Evolutionary conservation across 2,797 vertebrate genomes (phyloP), one percentile per base, ranked within the genome.

Genomic region (Mormyrus hasselquistii): DNA sequence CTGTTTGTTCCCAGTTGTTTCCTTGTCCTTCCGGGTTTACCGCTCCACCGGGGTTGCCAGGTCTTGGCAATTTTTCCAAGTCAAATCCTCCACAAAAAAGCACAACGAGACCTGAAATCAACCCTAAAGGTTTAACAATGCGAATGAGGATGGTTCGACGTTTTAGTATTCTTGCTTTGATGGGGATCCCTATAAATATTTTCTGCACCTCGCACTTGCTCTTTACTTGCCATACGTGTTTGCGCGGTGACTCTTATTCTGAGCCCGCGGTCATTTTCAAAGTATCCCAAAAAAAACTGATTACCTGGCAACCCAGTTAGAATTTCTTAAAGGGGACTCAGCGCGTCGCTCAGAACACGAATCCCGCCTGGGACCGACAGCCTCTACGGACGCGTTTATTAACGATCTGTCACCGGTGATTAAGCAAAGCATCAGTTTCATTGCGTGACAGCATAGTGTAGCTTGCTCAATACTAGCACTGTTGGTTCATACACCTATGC

Each of bases 21-120:
- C 83, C 59, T 86, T 91, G 86, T 89, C 76, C 91, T 93, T 93
- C 92, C 92, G 92, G 92, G 90, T 92, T 90, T 55, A 38, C 22
- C 34, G 5, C 53, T 49, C 19, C 62, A n/a, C 19, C 73, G 19
- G 16, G 73, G 73, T 49, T 83, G 90, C 82, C 19, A 73, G 38
- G n/a, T 25, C 79, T n/a, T 7, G 38, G 38, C 14, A 8, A 7
- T 16, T n/a, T 44, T 44, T 29, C 38, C 73, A 44, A 41, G 19
- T 44, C 6, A 79, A 19, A 79, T n/a, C 38, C 73, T 9, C 73
- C 73, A 29, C 65, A 38, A 14, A 65, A 6, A 41, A 79, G 7
- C 6, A 6, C 14, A 7, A 47, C 41, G 73, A 19, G 65, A 16
- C 65, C 65, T 34, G 29, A 38, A 73, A 38, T 16, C 73, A 79